Conservation (phyloP, 2,888 invertebrate genomes). For the Epinotia demarniana region DNA sequence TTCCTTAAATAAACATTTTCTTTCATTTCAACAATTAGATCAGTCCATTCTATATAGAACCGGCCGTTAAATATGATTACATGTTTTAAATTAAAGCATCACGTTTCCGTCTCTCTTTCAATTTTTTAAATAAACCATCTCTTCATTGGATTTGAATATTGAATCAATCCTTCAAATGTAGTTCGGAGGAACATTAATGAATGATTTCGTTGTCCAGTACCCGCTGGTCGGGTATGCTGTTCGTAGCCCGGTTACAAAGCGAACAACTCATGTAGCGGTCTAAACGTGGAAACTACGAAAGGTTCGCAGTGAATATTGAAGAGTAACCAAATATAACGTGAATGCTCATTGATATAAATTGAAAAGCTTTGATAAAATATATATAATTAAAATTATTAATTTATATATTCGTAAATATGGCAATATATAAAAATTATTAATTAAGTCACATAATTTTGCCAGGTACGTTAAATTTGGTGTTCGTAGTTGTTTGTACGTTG, state of each 20-base stretch:
- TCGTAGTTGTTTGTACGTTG: no score
- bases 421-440: no score
- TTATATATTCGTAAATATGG: no score
- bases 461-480: no score
- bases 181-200: neutral
- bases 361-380: no score
- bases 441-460: no score
- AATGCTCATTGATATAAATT: neutral
- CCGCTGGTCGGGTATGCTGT: neutral
- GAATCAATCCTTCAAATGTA: neutral
- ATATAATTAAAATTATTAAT: no score
- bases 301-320: neutral
- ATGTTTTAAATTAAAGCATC: conserved; percentile 19
- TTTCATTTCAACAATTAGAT: neutral
- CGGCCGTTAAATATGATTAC: neutral
- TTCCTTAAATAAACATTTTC: neutral
- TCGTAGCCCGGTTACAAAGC: neutral
- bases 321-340: neutral
- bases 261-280: neutral
- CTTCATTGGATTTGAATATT: neutral
- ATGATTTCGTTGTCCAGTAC: neutral
- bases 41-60: neutral
- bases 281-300: neutral
- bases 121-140: neutral
- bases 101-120: conserved; percentile 18